Percentiles rank a stretch among this genome's conserved stretches.
These are phyloP conservation scores for Scylla paramamosain DNA, from an alignment of 1,140 invertebrate genomes.

Conservation along the genomic window DNA sequence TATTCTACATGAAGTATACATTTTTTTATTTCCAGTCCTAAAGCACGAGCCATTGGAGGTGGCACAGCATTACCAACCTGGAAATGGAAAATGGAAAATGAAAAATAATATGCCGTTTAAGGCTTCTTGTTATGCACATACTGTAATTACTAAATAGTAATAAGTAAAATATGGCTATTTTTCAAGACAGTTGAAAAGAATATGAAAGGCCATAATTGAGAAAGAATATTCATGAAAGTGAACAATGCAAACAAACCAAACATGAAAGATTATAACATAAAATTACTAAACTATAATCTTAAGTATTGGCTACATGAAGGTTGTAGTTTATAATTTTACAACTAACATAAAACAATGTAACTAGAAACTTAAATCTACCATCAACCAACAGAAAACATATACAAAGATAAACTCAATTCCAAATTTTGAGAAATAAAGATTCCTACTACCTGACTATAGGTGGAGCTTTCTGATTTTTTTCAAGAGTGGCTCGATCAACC, in stretches of 20 bases:
- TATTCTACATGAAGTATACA: constrained; percentile 61
- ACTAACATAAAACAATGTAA: not conserved
- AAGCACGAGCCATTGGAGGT: constrained; percentile 88
- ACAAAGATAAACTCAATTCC: no score
- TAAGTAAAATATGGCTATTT: not conserved
- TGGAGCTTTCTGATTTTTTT: no score
- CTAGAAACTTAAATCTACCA: no score
- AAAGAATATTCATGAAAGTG: not conserved
- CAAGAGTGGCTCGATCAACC: no score
- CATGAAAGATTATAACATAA: not conserved
- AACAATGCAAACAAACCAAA: constrained; percentile 65
- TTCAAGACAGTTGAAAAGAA: not conserved
- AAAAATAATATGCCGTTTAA: not conserved
- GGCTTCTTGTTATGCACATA: not conserved
- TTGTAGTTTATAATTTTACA: constrained; percentile 17
- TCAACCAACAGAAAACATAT: no score
- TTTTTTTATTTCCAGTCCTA: constrained; percentile 88
- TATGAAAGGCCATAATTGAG: no score
- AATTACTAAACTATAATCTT: not conserved
- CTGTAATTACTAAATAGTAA: not conserved
- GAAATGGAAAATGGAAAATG: constrained; percentile 31
- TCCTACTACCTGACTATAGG: no score
- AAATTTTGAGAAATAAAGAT: no score
- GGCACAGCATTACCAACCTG: constrained; percentile 93
- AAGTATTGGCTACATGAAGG: not conserved